Conservation (phyloP, 2,888 invertebrate species). For the Polyommatus icarus region DNA sequence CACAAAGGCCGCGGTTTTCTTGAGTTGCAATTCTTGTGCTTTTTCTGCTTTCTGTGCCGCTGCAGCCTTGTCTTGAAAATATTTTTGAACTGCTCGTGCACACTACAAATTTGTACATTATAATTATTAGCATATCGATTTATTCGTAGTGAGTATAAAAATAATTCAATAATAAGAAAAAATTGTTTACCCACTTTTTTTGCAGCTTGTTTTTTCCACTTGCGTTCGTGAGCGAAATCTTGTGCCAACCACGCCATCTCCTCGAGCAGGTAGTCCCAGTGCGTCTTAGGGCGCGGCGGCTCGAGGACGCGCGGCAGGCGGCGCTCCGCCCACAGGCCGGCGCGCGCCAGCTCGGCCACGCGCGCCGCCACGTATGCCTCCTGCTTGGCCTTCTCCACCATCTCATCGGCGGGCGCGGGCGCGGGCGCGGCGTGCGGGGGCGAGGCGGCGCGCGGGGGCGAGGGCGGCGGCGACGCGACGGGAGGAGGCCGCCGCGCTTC, state of each 20-base stretch:
- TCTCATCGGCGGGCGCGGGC: conserved; percentile 64
- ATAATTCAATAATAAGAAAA: not conserved
- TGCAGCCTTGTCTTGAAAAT: conserved; percentile 94
- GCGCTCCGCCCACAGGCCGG: conserved; percentile 96
- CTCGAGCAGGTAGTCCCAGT: conserved; percentile 99
- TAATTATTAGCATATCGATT: not conserved
- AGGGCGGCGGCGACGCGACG: conserved; percentile 79
- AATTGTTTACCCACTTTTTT: conserved; percentile 82
- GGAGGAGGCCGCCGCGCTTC: conserved; percentile 85
- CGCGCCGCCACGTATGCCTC: conserved; percentile 97
- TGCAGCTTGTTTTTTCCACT: conserved; percentile 98
- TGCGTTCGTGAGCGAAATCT: conserved; percentile 98
- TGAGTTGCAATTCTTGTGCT: conserved; percentile 92
- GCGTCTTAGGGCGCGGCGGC: conserved; percentile 93
- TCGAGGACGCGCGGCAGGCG: conserved; percentile 95
- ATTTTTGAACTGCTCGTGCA: conserved; percentile 93
- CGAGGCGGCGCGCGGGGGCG: conserved; percentile 75
- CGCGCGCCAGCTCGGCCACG: conserved; percentile 94
- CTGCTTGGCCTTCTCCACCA: conserved; percentile 76
- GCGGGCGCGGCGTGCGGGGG: conserved; percentile 81
- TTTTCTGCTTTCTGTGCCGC: conserved; percentile 95
- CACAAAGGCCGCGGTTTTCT: conserved; percentile 92
- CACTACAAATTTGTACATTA: conserved; percentile 71
- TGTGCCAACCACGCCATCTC: conserved; percentile 99
- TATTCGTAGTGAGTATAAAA: not conserved